Percentiles rank a stretch among this genome's conserved stretches.
Conservation (phyloP, 2,113 vertebrate species). For the Pseudopipra pipra region DNA sequence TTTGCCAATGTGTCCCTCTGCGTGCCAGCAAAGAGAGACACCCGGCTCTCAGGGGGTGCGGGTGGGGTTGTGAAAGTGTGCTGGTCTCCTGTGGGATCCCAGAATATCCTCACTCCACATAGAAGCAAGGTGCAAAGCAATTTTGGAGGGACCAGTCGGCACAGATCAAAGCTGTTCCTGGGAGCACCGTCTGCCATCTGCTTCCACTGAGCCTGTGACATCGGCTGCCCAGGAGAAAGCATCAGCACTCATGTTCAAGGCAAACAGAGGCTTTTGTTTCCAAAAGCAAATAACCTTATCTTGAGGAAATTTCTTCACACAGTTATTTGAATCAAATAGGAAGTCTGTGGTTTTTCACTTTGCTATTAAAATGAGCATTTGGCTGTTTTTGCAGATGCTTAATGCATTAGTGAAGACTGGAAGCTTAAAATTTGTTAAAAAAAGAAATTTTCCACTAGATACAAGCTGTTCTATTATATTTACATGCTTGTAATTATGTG, state of each 20-base stretch:
- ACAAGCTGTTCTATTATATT: neutral
- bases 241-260: neutral
- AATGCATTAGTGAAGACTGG: neutral
- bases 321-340: neutral
- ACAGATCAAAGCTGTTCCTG: neutral
- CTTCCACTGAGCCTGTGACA: neutral
- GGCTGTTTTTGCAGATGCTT: neutral
- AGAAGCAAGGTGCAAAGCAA: neutral
- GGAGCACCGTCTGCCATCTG: neutral
- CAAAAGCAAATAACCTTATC: slow-evolving; percentile 7
- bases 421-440: neutral
- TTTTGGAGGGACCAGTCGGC: neutral
- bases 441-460: neutral
- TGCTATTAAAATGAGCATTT: neutral
- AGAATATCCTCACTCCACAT: rapidly evolving
- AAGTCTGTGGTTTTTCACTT: neutral
- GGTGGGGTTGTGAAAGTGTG: neutral
- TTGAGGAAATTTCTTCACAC: neutral
- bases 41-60: neutral
- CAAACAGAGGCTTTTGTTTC: neutral
- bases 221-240: neutral
- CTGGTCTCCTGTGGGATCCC: rapidly evolving
- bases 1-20: neutral
- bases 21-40: rapidly evolving
- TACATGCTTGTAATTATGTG: neutral